Percentiles rank a stretch among this genome's conserved stretches.
phyloP scores from a whole-genome alignment of 53 echinoderm and acorn worm genomes.

The Patiria pectinifera region DNA sequence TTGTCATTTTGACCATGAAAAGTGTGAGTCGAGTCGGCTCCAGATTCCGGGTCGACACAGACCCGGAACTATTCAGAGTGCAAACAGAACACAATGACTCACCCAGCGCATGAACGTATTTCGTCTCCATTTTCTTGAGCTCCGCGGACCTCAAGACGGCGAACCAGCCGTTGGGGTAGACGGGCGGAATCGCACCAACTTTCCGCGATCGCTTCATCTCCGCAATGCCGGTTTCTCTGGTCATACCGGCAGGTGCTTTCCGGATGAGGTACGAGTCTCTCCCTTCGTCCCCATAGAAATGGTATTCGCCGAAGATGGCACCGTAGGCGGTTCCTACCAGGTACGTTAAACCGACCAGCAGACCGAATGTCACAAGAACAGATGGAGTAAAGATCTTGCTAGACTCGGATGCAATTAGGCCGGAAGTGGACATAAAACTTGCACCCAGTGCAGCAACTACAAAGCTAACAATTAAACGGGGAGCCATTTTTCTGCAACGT shows the following conservation, averaged over 20 bases:
- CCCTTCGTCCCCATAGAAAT: conserved; percentile 7
- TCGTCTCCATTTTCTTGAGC: conserved; percentile 23
- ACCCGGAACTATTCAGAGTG: too few relatives aligned
- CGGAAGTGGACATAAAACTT: not conserved
- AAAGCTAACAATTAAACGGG: not conserved
- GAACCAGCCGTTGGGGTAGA: conserved; percentile 67
- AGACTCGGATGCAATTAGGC: not conserved
- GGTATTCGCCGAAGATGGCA: not conserved
- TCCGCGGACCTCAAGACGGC: conserved; percentile 31
- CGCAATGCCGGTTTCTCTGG: not conserved
- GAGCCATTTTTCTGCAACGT: not conserved
- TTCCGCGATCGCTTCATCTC: conserved; percentile 6
- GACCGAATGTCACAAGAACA: not conserved
- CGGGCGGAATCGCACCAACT: conserved; percentile 52
- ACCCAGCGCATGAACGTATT: conserved; percentile 15
- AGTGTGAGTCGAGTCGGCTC: too few relatives aligned
- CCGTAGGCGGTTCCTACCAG: not conserved
- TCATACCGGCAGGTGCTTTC: not conserved
- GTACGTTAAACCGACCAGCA: not conserved
- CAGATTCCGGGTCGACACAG: too few relatives aligned
- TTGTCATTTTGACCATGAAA: too few relatives aligned
- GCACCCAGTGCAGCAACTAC: not conserved
- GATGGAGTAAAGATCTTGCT: not conserved
- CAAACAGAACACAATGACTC: not conserved
- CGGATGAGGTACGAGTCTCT: not conserved